Evolutionary conservation across 2,888 invertebrate genomes (phyloP).

Genomic region (Campaea margaritaria): DNA sequence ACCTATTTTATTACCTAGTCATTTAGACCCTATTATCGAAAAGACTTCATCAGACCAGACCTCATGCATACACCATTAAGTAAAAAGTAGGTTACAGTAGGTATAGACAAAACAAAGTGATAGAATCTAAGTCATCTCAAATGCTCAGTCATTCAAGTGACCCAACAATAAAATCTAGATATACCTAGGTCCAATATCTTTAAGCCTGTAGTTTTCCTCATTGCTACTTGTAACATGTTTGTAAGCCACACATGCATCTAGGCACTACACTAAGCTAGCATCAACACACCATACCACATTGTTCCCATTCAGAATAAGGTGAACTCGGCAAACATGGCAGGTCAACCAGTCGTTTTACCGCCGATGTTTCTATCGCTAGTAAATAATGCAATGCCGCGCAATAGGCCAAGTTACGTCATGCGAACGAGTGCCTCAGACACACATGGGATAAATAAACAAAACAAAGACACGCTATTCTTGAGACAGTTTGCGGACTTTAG

Average conservation of each 20-base stretch:
- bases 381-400: slow-evolving; percentile 68
- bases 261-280: not conserved
- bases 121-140: not conserved
- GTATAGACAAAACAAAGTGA: no score
- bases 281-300: slow-evolving; percentile 36
- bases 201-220: slow-evolving; percentile 10
- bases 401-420: slow-evolving; percentile 73
- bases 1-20: no score
- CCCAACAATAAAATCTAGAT: not conserved
- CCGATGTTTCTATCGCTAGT: slow-evolving; percentile 53
- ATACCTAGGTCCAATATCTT: slow-evolving; percentile 1
- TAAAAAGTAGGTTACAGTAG: no score
- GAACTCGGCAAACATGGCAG: slow-evolving; percentile 52
- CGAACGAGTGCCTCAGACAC: slow-evolving; percentile 39
- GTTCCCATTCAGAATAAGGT: slow-evolving; percentile 46
- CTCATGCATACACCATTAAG: no score
- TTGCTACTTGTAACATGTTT: not conserved
- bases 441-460: slow-evolving; percentile 18
- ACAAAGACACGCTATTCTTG: slow-evolving; percentile 18
- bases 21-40: no score
- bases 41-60: no score
- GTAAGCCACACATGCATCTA: not conserved
- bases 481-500: slow-evolving; percentile 9
- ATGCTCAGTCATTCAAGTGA: not conserved
- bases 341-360: slow-evolving; percentile 15